These are phyloP conservation scores for Pocillopora grandis DNA, from an alignment of 92 coral and sea anemone genomes.

Conservation along the genomic window DNA sequence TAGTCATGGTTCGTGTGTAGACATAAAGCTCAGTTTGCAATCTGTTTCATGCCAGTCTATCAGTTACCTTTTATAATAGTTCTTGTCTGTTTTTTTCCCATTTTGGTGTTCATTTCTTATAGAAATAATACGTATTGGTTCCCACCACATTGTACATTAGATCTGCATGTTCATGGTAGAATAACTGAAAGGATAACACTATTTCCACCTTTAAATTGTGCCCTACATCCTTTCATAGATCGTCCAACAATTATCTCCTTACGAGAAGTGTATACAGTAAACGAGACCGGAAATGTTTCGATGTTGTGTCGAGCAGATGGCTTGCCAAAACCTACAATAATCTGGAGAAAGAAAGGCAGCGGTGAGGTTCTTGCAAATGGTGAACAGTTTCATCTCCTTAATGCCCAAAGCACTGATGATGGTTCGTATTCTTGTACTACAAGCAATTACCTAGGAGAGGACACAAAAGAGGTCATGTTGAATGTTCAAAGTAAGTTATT, in stretches of 20 bases:
- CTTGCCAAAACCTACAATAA: conserved; percentile 60
- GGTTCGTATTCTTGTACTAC: conserved; percentile 68
- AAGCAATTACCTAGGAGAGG: conserved; percentile 55
- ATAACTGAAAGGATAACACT: neutral
- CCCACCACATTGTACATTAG: neutral
- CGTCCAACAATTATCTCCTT: conserved; percentile 48
- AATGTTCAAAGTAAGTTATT: conserved; percentile 65
- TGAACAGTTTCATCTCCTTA: conserved; percentile 28
- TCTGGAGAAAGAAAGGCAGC: conserved; percentile 59
- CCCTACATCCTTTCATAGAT: conserved; percentile 28
- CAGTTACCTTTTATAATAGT: no score
- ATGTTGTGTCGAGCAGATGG: conserved; percentile 68
- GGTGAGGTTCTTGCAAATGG: conserved; percentile 28
- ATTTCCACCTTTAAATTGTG: neutral
- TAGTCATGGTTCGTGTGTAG: no score
- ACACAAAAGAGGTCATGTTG: conserved; percentile 27
- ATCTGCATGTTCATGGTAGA: neutral
- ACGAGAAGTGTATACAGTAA: conserved; percentile 21
- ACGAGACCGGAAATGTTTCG: conserved; percentile 47
- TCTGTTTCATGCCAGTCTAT: no score
- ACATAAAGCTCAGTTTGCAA: no score
- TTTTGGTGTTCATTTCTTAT: no score
- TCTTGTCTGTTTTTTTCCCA: no score
- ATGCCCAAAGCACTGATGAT: conserved; percentile 51
- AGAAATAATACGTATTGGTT: neutral